Base-by-base conservation (phyloP, 2,888 invertebrate species). In the Erebia ligea region DNA sequence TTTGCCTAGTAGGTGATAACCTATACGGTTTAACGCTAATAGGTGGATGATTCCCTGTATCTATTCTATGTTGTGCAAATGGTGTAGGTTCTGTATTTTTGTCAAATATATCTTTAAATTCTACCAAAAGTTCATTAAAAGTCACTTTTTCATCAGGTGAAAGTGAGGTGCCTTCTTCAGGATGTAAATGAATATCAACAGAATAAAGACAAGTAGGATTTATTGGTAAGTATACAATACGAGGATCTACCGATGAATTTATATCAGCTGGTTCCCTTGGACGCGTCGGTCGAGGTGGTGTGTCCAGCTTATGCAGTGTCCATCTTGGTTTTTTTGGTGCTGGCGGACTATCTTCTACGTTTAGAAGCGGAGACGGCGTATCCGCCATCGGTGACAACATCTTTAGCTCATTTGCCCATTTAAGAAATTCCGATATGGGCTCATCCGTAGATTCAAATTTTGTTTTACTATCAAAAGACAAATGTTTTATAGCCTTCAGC, bases 21-120 rank as follows among this genome's bases (percentile, higher is more conserved):
- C 81, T 74, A 71, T 82, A 84, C 0, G 82, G 82, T 2, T 82
- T 81, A 9, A 76, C 73, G 1, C 82, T 74, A 59, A 84, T 78
- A 6, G 84, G 82, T 0, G 73, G 70, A 63, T 80, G 75, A 64
- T 79, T 70, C 2, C 76, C 78, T 9, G 81, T 81, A 52, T 82
- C 76, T 8, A 82, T 83, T 8, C 48, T 52, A 58, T 82, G 82
- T 70, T 78, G 64, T 9, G 73, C 71, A 56, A 67, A 72, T 6
- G 13, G 15, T 15, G 50, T n/a, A n/a, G 50, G 50, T 8, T 50
- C 15, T 5, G 6, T 15, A 8, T n/a, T n/a, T 50, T 50, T 6
- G n/a, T 50, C n/a, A 50, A 50, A 50, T 8, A 50, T 17, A 50
- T 50, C 50, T 6, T 15, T n/a, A 50, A 50, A 50, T 15, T 50